phyloP scores from a whole-genome alignment of 2,797 vertebrate genomes.

The Triplophysa bombifrons region DNA sequence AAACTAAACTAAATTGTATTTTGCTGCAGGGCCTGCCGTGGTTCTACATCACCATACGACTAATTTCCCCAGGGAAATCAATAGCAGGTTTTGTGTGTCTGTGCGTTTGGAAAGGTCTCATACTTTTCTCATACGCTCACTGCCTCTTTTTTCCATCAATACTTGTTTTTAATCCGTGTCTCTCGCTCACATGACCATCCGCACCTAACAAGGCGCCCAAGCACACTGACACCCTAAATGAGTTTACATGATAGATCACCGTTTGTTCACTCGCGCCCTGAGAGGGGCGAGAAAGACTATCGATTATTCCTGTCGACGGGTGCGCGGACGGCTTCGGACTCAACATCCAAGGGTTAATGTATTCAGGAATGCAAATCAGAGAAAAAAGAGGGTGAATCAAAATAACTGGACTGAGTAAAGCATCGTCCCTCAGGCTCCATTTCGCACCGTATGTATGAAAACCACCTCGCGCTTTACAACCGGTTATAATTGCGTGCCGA shows the following conservation, averaged over 20 bases:
- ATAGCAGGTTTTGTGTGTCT: slow-evolving; percentile 54
- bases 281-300: slow-evolving; percentile 17
- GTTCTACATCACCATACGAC: slow-evolving; percentile 67
- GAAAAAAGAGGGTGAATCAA: neutral
- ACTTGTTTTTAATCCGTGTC: slow-evolving; percentile 38
- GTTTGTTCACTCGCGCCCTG: slow-evolving; percentile 16
- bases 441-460: neutral
- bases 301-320: slow-evolving; percentile 27
- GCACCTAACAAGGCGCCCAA: slow-evolving; percentile 8
- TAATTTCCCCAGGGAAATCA: slow-evolving; percentile 72
- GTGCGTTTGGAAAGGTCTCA: slow-evolving; percentile 28
- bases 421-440: neutral
- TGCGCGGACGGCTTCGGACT: slow-evolving; percentile 15
- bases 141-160: slow-evolving; percentile 53
- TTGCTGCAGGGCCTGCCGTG: slow-evolving; percentile 24
- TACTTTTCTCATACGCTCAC: slow-evolving; percentile 8
- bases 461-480: neutral
- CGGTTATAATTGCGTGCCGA: neutral
- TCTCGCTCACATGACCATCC: slow-evolving; percentile 32
- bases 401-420: slow-evolving; percentile 4
- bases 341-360: slow-evolving; percentile 7
- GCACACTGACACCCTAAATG: slow-evolving; percentile 33
- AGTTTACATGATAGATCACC: slow-evolving; percentile 46
- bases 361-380: slow-evolving; percentile 10
- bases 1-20: slow-evolving; percentile 40